These are phyloP conservation scores for Ommatoiulus sabulosus DNA, from an alignment of 2,888 invertebrate genomes.

Conservation along the genomic window DNA sequence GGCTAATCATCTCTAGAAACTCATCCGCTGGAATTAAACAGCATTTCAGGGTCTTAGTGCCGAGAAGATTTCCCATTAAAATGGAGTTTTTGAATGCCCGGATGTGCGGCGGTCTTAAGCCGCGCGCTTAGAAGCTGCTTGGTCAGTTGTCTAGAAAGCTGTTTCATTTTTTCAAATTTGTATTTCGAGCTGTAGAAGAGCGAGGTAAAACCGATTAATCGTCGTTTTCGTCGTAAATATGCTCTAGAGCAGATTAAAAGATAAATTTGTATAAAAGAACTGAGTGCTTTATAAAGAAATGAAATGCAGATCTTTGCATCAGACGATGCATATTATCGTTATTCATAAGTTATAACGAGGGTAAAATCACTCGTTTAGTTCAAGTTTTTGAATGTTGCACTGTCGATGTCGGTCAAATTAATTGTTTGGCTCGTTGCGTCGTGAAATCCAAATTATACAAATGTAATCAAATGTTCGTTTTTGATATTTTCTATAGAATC, in stretches of 20 bases:
- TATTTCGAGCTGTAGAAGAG: neutral
- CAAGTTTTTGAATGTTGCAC: neutral
- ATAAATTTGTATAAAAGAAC: too few species aligned
- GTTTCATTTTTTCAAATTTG: neutral
- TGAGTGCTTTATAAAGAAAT: too few species aligned
- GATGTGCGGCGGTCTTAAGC: neutral
- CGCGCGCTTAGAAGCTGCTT: neutral
- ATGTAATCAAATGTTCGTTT: neutral
- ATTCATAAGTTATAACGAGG: neutral
- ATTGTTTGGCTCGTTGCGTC: neutral
- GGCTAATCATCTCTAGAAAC: constrained; percentile 16
- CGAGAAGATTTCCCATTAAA: constrained; percentile 13
- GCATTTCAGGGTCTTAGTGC: constrained; percentile 38
- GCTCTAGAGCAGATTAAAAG: too few species aligned
- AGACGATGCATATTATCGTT: neutral
- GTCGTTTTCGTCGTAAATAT: too few species aligned
- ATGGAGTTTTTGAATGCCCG: constrained; percentile 6
- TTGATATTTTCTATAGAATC: neutral
- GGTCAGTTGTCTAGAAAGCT: constrained; percentile 17
- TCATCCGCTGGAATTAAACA: constrained; percentile 41
- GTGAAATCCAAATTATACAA: neutral
- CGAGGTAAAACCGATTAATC: too few species aligned
- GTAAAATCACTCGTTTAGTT: neutral
- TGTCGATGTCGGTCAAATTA: neutral
- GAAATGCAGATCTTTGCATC: neutral